Evolutionary conservation across 2,797 vertebrate species (phyloP).

Genomic region (Gymnoscopelus braueri): DNA sequence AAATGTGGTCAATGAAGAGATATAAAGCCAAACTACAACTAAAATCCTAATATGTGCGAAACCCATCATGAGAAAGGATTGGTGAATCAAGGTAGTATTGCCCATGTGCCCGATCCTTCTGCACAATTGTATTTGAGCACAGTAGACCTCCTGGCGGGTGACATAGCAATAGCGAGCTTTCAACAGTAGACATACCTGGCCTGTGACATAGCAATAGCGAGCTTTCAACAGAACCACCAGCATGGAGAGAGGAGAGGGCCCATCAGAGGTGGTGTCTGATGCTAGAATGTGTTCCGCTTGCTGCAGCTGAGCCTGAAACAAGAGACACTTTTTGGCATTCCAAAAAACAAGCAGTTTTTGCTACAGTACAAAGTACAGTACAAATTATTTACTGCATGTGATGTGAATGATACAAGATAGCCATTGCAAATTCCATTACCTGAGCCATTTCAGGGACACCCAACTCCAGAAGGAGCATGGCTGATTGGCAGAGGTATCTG

Average conservation of each 20-base stretch:
- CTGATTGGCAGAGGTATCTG: constrained; percentile 80
- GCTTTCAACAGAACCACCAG: constrained; percentile 81
- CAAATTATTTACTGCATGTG: background rate
- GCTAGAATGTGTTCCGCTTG: constrained; percentile 77
- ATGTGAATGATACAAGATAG: background rate
- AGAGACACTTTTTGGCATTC: background rate
- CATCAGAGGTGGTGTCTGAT: constrained; percentile 56
- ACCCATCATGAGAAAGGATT: too few species aligned
- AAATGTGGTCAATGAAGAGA: background rate
- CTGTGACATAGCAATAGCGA: constrained; percentile 78
- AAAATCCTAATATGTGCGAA: too few species aligned
- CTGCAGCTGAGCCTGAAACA: constrained; percentile 79
- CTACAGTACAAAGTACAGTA: background rate
- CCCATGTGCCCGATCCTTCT: too few species aligned
- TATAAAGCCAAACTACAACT: too few species aligned
- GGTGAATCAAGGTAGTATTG: too few species aligned
- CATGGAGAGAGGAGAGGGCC: constrained; percentile 73
- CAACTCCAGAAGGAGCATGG: constrained; percentile 84
- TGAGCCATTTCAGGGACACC: constrained; percentile 83
- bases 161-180: constrained; percentile 83
- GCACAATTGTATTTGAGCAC: too few species aligned
- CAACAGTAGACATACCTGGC: constrained; percentile 77
- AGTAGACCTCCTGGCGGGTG: constrained; percentile 68
- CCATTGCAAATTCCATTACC: constrained; percentile 69
- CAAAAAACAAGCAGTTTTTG: background rate